Evolutionary conservation across 2,888 invertebrate genomes (phyloP).

Genomic region (Agriotes lineatus): DNA sequence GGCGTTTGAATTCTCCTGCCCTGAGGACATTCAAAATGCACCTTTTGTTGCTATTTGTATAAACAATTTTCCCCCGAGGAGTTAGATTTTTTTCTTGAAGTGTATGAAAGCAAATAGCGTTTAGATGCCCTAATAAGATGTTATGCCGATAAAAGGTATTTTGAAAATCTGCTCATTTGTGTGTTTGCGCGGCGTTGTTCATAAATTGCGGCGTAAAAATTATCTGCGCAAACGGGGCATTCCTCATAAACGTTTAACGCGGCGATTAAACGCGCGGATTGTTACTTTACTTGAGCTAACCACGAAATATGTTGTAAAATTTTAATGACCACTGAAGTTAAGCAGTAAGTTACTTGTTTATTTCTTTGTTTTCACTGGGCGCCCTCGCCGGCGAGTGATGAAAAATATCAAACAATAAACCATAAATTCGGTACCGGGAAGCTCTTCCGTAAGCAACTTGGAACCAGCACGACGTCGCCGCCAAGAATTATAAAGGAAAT

Average conservation of each 20-base stretch:
- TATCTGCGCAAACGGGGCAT: slow-evolving; percentile 45
- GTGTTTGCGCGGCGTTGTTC: too few species aligned
- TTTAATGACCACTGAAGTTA: slow-evolving; percentile 52
- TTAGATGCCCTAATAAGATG: too few species aligned
- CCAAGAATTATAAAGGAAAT: slow-evolving; percentile 41
- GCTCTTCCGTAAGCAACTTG: slow-evolving; percentile 41
- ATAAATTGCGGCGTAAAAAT: slow-evolving; percentile 42
- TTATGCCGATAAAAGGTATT: too few species aligned
- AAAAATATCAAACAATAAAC: slow-evolving; percentile 42
- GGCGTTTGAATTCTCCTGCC: too few species aligned
- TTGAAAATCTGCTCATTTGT: too few species aligned
- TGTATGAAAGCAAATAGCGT: too few species aligned
- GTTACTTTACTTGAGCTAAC: slow-evolving; percentile 45
- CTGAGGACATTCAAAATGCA: too few species aligned
- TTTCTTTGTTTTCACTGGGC: slow-evolving; percentile 41
- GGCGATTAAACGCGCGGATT: slow-evolving; percentile 50
- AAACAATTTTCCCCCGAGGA: too few species aligned
- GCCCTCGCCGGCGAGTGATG: slow-evolving; percentile 27
- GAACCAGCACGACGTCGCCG: slow-evolving; percentile 34
- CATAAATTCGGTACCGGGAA: slow-evolving; percentile 40
- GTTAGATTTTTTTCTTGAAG: too few species aligned
- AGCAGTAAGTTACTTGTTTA: slow-evolving; percentile 46
- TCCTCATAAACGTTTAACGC: slow-evolving; percentile 50
- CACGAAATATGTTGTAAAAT: slow-evolving; percentile 53
- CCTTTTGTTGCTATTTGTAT: too few species aligned